Percentiles rank a stretch among this genome's conserved stretches.
These are phyloP conservation scores for Cheilosia grossa DNA, from an alignment of 2,888 invertebrate species.

Conservation along the genomic window DNA sequence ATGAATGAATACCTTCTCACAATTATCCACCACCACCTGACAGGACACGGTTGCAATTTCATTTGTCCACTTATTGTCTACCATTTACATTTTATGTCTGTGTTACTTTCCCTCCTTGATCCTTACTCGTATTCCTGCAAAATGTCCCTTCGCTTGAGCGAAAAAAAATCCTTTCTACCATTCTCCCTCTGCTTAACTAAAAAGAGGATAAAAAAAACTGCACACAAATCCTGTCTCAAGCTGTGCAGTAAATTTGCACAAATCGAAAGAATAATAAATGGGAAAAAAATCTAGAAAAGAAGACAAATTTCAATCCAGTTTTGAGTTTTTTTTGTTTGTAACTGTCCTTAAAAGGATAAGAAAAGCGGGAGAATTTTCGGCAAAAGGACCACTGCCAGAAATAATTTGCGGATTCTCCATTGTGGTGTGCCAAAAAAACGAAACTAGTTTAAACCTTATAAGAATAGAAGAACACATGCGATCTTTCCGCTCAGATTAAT, in stretches of 20 bases:
- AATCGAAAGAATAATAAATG: constrained; percentile 59
- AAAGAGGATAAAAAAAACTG: constrained; percentile 36
- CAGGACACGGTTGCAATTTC: constrained; percentile 59
- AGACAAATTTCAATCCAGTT: constrained; percentile 65
- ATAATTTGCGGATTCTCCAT: constrained; percentile 52
- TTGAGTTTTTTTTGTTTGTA: constrained; percentile 7
- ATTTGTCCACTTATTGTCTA: constrained; percentile 39
- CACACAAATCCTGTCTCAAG: constrained; percentile 58
- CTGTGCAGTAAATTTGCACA: constrained; percentile 68
- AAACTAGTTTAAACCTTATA: constrained; percentile 42
- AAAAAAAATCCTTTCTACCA: constrained; percentile 33
- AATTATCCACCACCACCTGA: constrained; percentile 54
- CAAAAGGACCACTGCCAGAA: constrained; percentile 48
- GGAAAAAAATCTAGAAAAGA: constrained; percentile 39
- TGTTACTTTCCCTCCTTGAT: constrained; percentile 10
- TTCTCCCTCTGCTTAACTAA: constrained; percentile 24
- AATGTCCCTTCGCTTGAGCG: constrained; percentile 22
- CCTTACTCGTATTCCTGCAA: neutral
- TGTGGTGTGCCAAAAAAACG: constrained; percentile 28
- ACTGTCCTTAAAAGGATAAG: constrained; percentile 7
- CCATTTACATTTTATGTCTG: constrained; percentile 4
- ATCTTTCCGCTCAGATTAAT: constrained; percentile 48
- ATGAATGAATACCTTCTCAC: constrained; percentile 37
- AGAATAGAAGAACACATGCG: constrained; percentile 23
- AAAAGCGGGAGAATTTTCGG: constrained; percentile 46